phyloP scores from a whole-genome alignment of 53 echinoderm and acorn worm species.

The Paracentrotus lividus region DNA sequence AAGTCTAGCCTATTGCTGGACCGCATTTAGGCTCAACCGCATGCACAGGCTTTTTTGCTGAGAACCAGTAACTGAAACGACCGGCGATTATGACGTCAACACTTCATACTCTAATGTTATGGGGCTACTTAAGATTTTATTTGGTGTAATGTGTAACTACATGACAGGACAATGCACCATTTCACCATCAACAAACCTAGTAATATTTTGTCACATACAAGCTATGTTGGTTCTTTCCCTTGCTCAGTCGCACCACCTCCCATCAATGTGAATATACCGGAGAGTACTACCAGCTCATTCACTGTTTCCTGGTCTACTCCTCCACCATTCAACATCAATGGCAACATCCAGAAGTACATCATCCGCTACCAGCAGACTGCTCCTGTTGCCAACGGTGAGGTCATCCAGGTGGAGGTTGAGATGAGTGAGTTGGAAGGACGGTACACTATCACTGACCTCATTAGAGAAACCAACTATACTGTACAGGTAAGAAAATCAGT shows the following conservation, averaged over 20 bases:
- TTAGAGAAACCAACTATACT: constrained; percentile 3
- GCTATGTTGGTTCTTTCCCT: not conserved
- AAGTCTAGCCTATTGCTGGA: too few relatives aligned
- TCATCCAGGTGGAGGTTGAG: not conserved
- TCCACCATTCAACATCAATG: constrained; percentile 1
- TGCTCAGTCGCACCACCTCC: constrained; percentile 8
- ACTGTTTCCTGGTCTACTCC: constrained; percentile 18
- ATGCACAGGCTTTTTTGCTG: too few relatives aligned
- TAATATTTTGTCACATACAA: not conserved
- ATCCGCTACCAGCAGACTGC: constrained; percentile 16
- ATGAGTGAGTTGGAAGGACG: not conserved
- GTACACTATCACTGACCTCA: not conserved
- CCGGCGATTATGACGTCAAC: too few relatives aligned
- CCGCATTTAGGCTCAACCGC: too few relatives aligned
- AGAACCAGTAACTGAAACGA: too few relatives aligned
- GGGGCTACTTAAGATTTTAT: too few relatives aligned
- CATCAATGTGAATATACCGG: not conserved
- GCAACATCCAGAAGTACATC: constrained; percentile 13
- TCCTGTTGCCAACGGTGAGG: not conserved
- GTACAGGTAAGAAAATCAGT: not conserved
- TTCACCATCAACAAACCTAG: too few relatives aligned
- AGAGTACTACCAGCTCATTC: not conserved
- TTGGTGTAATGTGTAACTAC: too few relatives aligned
- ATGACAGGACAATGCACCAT: too few relatives aligned
- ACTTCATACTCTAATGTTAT: too few relatives aligned